A percentile compares a stretch with the other conserved stretches of the same genome.
phyloP scores from a whole-genome alignment of 2,888 invertebrate species.

The Leptopilina syphax region DNA sequence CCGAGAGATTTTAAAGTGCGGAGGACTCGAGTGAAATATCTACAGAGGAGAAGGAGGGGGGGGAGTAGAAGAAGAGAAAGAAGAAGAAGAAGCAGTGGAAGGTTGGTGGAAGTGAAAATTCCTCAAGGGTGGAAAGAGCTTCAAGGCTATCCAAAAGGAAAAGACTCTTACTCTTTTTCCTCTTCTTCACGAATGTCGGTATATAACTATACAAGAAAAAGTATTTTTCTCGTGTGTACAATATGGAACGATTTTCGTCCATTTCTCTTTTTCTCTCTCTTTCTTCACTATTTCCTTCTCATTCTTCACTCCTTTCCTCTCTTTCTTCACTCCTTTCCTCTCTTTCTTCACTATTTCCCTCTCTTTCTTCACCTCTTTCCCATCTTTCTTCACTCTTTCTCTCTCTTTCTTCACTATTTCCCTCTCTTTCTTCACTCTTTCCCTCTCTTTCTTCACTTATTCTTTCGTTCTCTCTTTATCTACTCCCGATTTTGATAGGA shows the following conservation, averaged over 20 bases:
- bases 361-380: no score
- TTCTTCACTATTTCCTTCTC: no score
- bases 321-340: no score
- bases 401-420: no score
- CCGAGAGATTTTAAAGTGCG: constrained; percentile 32
- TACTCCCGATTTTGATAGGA: no score
- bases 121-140: constrained; percentile 35
- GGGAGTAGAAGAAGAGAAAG: background rate
- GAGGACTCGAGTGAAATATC: constrained; percentile 36
- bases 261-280: background rate
- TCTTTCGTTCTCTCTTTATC: no score
- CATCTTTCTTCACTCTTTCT: no score
- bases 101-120: constrained; percentile 28
- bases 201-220: constrained; percentile 8
- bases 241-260: constrained; percentile 1
- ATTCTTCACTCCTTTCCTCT: no score
- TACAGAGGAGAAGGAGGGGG: background rate
- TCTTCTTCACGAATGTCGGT: background rate
- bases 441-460: no score
- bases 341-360: no score
- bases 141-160: constrained; percentile 27
- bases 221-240: constrained; percentile 17
- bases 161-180: constrained; percentile 24
- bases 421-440: no score
- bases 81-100: background rate